Base-by-base conservation (phyloP, 2,797 vertebrate genomes). In the Oceanodroma leucorhoa region DNA sequence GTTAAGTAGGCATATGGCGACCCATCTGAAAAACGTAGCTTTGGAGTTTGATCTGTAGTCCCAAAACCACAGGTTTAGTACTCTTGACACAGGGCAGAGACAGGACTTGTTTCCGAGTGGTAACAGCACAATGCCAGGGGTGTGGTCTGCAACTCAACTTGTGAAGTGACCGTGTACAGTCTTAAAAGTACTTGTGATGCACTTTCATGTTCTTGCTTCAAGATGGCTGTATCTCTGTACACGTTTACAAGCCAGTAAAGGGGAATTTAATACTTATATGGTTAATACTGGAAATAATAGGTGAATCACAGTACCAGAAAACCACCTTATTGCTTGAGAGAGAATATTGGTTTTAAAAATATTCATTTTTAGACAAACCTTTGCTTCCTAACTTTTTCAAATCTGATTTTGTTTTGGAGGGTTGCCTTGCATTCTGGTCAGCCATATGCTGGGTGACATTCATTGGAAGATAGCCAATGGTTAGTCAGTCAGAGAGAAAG, bases 401-500 rank as follows among this genome's bases (percentile, higher is more conserved):
- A 73, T 87, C 73, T 90, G 86, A 93, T 93, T 94, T 82, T 92
- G 51, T 90, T 94, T 90, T 94, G 92, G 90, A 95, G 67, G n/a
- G 23, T 79, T 95, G 93, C 93, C 83, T 93, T 41, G 32, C 95
- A 80, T 97, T 96, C 91, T 97, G 93, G 81, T 95, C 91, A 94
- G 64, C 95, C 95, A 94, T 94, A 96, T 94, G 93, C 66, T 94
- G 70, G 55, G 48, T 96, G 95, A 79, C 95, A 91, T 84, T 92
- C 67, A 2, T 20, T 96, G 87, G 94, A 94, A 91, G 73, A 18
- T 82, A 87, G n/a, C 85, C 90, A 96, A 26, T 46, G 32, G 80
- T 85, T 93, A 94, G 86, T 80, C 75, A 91, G 77, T 90, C 89
- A 66, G 62, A 51, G 18, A 90, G 71, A 82, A 95, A 87, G 67